Evolutionary conservation across 1,140 invertebrate genomes (phyloP).

Genomic region (Ceratitis capitata): DNA sequence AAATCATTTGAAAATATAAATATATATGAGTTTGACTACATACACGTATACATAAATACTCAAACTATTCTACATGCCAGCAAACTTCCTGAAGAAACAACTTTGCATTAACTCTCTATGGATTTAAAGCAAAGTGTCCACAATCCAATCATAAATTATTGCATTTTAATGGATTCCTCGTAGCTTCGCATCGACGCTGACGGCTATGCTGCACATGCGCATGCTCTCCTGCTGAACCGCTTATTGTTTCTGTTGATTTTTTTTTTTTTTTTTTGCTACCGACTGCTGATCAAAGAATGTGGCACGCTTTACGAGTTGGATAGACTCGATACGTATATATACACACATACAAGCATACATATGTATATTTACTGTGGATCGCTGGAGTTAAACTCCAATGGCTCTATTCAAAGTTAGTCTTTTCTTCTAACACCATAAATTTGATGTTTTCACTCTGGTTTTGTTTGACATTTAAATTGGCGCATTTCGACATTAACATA

Average conservation of each 20-base stretch:
- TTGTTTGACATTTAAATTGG: slow-evolving; percentile 27
- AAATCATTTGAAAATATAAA: too few species aligned
- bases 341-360: too few species aligned
- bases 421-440: slow-evolving; percentile 15
- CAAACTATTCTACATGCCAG: not conserved
- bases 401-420: not conserved
- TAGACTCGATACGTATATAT: not conserved
- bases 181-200: not conserved
- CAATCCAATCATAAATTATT: slow-evolving; percentile 14
- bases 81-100: too few species aligned
- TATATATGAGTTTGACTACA: too few species aligned
- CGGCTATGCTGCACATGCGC: not conserved
- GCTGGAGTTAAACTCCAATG: not conserved
- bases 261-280: not conserved
- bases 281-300: not conserved
- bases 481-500: not conserved
- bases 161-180: slow-evolving; percentile 5
- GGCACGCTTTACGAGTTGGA: not conserved
- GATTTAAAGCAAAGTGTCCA: not conserved
- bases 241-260: not conserved
- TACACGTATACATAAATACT: not conserved
- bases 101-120: too few species aligned
- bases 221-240: too few species aligned
- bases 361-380: too few species aligned
- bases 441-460: slow-evolving; percentile 9